Base-by-base conservation (phyloP, 2,888 invertebrate species). In the Helobdella robusta region DNA sequence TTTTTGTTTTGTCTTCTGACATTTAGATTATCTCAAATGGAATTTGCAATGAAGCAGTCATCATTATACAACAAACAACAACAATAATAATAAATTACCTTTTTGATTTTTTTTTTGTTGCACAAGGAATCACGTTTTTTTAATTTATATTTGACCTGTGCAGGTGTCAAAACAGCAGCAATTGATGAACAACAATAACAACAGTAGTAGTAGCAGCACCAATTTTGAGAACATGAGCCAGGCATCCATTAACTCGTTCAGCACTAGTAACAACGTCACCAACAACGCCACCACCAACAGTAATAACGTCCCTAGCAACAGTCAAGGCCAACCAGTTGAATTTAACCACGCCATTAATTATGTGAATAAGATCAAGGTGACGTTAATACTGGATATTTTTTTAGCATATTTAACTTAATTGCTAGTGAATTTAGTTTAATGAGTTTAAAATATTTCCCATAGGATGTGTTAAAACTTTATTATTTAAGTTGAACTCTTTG, bases 311-410 rank as follows among this genome's bases (percentile, higher is more conserved):
- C 18, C 56, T 56, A 28, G n/a, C 20, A 56, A 56, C 2, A 61
- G 40, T 34, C 46, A 76, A 1, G 74, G 73, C 56, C 78, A 94
- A 77, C 95, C 94, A 0, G 95, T 97, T 25, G 94, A 97, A 82
- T 98, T 97, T 81, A 95, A 95, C 82, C 95, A 97, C 81, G 97
- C 97, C 70, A 95, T 97, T 73, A 94, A 91, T 78, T 98, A 97
- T 79, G 97, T 98, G 69, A 98, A 98, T 82, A 98, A 98, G 83
- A 98, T 98, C 69, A 98, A 98, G 86, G 90, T 89, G 75, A 78
- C n/a, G n/a, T n/a, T n/a, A n/a, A n/a, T n/a, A n/a, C n/a, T n/a
- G n/a, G n/a, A n/a, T n/a, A n/a, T n/a, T n/a, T n/a, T n/a, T n/a
- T n/a, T n/a, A n/a, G n/a, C n/a, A n/a, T n/a, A n/a, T n/a, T n/a